Percentiles rank a stretch among this genome's conserved stretches.
phyloP scores from a whole-genome alignment of 2,888 invertebrate genomes.

The Muscina levida region DNA sequence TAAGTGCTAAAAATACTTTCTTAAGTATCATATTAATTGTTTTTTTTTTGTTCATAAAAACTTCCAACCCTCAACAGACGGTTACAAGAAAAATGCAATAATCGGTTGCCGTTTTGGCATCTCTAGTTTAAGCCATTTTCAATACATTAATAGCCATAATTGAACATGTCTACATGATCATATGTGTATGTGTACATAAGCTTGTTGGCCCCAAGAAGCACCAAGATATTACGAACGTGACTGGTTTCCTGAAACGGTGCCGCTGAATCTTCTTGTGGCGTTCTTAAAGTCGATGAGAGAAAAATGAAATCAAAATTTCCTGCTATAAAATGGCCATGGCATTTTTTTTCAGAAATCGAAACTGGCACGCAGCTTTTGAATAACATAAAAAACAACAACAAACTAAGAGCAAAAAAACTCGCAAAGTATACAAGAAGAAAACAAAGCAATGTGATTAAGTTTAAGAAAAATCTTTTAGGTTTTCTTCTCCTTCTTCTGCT shows the following conservation, averaged over 20 bases:
- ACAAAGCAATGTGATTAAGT: background rate
- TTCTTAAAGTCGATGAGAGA: conserved; percentile 30
- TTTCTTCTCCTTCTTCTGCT: conserved; percentile 3
- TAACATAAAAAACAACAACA: conserved; percentile 5
- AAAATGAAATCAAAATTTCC: conserved; percentile 52
- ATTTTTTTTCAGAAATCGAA: conserved; percentile 60
- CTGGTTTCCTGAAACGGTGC: no score
- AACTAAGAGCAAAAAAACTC: conserved; percentile 4
- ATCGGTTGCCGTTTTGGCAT: no score
- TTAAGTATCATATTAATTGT: no score
- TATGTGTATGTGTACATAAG: background rate
- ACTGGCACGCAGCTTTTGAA: conserved; percentile 62
- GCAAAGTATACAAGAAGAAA: conserved; percentile 7
- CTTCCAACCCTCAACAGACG: no score
- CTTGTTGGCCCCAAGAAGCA: no score
- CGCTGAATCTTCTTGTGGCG: conserved; percentile 12
- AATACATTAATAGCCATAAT: background rate
- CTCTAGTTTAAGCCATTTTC: no score
- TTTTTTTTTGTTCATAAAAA: no score
- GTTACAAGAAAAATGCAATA: no score
- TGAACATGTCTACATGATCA: conserved; percentile 3
- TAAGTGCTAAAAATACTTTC: no score
- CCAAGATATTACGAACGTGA: conserved; percentile 42
- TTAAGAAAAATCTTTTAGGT: conserved; percentile 3
- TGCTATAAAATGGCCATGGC: conserved; percentile 59